Evolutionary conservation across 1,140 invertebrate species (phyloP).

Genomic region (Calephelis virginiensis): DNA sequence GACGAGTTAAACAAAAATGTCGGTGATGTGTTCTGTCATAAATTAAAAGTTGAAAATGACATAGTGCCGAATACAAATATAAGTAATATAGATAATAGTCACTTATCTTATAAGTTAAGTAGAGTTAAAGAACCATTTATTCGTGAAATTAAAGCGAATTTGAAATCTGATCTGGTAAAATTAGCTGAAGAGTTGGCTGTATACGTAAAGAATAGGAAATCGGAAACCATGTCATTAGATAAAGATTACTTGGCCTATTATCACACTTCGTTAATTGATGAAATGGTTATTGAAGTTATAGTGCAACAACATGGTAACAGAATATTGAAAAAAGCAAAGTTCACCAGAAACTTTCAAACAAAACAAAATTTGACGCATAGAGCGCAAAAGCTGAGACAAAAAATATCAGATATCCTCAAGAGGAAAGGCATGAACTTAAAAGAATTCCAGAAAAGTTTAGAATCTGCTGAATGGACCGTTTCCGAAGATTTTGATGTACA

Average conservation of each 20-base stretch:
- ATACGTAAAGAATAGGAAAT: background rate
- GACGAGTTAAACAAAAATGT: background rate
- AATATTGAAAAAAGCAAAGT: background rate
- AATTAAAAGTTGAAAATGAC: background rate
- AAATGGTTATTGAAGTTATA: background rate
- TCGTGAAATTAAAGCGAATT: background rate
- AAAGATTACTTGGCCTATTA: slow-evolving; percentile 8
- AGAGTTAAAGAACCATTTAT: background rate
- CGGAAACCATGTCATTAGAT: slow-evolving; percentile 1
- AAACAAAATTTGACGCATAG: background rate
- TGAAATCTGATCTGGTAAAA: background rate
- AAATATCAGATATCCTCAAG: background rate
- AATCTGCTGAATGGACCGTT: background rate
- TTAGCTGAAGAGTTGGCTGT: background rate
- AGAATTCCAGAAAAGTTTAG: background rate
- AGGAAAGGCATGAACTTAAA: background rate
- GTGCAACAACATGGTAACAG: background rate
- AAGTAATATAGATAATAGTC: background rate
- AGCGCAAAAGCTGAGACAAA: background rate
- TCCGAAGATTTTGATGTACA: background rate
- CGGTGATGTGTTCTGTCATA: background rate
- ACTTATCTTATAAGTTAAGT: background rate
- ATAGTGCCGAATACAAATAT: background rate
- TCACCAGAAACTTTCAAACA: background rate
- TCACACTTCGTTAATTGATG: background rate